Percentiles rank a stretch among this genome's conserved stretches.
phyloP scores from a whole-genome alignment of 1,140 invertebrate species.

The Drosophila ananassae region DNA sequence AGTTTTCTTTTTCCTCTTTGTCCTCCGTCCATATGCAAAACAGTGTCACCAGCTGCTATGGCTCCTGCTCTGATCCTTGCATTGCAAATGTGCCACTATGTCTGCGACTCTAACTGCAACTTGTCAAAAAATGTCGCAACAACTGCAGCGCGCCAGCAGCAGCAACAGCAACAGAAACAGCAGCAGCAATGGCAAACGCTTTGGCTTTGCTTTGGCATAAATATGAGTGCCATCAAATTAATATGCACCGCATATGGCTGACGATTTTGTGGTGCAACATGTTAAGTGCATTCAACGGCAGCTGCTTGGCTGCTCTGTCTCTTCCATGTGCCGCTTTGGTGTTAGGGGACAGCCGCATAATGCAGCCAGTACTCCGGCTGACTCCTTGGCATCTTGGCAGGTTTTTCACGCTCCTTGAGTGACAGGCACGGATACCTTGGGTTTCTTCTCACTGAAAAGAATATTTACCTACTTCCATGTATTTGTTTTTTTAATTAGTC shows the following conservation, averaged over 20 bases:
- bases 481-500: neutral
- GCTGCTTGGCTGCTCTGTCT: constrained; percentile 19
- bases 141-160: constrained; percentile 28
- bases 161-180: constrained; percentile 3
- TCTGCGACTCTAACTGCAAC: constrained; percentile 63
- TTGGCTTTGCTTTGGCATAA: constrained; percentile 77
- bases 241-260: constrained; percentile 81
- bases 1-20: constrained; percentile 52
- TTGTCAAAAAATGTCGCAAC: constrained; percentile 79
- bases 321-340: constrained; percentile 17
- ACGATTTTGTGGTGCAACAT: constrained; percentile 82
- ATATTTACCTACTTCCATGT: neutral
- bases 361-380: constrained; percentile 48
- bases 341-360: constrained; percentile 64
- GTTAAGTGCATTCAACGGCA: constrained; percentile 75
- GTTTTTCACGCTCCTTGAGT: constrained; percentile 74
- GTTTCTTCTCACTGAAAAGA: neutral
- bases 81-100: constrained; percentile 51
- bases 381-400: constrained; percentile 66
- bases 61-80: constrained; percentile 37
- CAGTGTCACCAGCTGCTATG: constrained; percentile 59
- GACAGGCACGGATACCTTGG: constrained; percentile 52
- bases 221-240: constrained; percentile 83
- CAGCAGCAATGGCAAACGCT: constrained; percentile 23
- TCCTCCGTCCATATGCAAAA: constrained; percentile 76